Evolutionary conservation across 2,888 invertebrate species (phyloP), one percentile per base, ranked within the genome.

Genomic region (Pterobdella sp.): DNA sequence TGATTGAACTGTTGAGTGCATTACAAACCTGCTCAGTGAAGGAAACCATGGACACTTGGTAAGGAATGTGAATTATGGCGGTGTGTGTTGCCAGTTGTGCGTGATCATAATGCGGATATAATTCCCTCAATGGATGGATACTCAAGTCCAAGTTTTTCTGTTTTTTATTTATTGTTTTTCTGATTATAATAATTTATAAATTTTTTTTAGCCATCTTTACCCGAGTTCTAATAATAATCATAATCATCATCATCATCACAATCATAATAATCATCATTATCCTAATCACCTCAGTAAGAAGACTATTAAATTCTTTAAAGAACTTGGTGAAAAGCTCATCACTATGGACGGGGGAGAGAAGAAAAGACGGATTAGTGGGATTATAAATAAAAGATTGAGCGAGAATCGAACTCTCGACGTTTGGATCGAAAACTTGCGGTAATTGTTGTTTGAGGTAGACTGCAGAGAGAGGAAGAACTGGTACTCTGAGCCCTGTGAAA

Each of bases 31-130:
- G 71, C 68, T 78, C 78, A 3, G 77, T 78, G 29, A 78, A 72
- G 67, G 77, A 77, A 22, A 76, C 73, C 77, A 78, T 77, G 22
- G 77, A 78, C 64, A 78, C 76, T 63, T 78, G 78, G 63, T 78
- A 78, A 22, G 78, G 78, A 14, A 78, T 68, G 66, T 78, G 76
- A 22, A 78, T 69, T n/a, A 78, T 76, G 34, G 74, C 78, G 7
- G 74, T 74, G 56, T 78, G 78, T 2, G 78, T 72, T 1, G 77
- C 76, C 18, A 78, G 36, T 56, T 78, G 78, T 29, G 72, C 67
- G 69, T 76, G 78, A 31, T 72, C 52, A 56, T 78, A 78, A 63
- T 77, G 76, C 0, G 77, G 77, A 60, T 78, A 78, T 73, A 77
- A 68, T 49, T 78, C 76, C 31, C 78, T 49, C 72, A 78, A 64